Evolutionary conservation across 2,888 invertebrate species (phyloP).

Genomic region (Cylloceria caligata): DNA sequence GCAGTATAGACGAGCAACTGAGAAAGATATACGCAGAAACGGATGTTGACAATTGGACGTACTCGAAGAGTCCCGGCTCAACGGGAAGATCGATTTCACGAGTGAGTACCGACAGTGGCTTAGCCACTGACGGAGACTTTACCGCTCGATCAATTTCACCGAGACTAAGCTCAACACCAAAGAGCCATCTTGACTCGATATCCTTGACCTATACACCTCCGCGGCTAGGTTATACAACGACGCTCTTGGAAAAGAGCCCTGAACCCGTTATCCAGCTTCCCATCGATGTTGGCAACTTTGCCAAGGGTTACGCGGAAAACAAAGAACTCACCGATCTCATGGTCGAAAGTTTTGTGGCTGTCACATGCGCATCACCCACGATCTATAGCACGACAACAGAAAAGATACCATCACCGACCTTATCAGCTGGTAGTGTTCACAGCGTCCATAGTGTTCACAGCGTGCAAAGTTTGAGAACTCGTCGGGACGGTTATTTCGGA

Average conservation of each 20-base stretch:
- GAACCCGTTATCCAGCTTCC: slow-evolving; percentile 84
- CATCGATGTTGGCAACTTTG: slow-evolving; percentile 87
- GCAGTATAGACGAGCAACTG: slow-evolving; percentile 89
- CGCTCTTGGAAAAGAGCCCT: slow-evolving; percentile 86
- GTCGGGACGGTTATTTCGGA: slow-evolving; percentile 87
- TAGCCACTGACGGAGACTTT: slow-evolving; percentile 88
- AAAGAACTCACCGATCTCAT: slow-evolving; percentile 85
- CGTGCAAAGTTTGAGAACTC: slow-evolving; percentile 85
- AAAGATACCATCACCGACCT: slow-evolving; percentile 87
- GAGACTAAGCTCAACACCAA: slow-evolving; percentile 80
- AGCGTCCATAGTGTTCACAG: slow-evolving; percentile 79
- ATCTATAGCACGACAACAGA: slow-evolving; percentile 85
- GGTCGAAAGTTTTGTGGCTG: slow-evolving; percentile 85
- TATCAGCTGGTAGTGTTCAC: slow-evolving; percentile 86
- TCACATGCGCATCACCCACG: slow-evolving; percentile 86
- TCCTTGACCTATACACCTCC: slow-evolving; percentile 80
- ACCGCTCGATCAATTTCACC: slow-evolving; percentile 82
- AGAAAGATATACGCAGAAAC: slow-evolving; percentile 89
- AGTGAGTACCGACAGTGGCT: slow-evolving; percentile 86
- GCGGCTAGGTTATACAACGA: slow-evolving; percentile 88
- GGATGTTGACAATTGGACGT: slow-evolving; percentile 89
- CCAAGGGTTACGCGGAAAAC: slow-evolving; percentile 86
- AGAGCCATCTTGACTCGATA: slow-evolving; percentile 80
- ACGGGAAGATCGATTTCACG: slow-evolving; percentile 82
- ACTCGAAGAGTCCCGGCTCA: slow-evolving; percentile 88